These are phyloP conservation scores for Hydrophis major DNA, from an alignment of 2,797 vertebrate genomes.

Conservation along the genomic window DNA sequence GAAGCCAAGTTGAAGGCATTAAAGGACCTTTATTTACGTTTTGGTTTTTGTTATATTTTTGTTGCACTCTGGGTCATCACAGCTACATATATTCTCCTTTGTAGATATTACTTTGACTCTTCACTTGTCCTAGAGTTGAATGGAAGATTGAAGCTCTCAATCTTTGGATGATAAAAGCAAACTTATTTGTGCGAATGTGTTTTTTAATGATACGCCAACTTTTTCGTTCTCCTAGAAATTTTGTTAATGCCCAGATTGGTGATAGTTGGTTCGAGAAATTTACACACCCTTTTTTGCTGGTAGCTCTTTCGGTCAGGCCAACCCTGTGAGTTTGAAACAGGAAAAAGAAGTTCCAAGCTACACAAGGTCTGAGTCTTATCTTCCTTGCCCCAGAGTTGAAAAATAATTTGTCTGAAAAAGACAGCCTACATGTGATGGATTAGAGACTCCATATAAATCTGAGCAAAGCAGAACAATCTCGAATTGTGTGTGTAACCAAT, in stretches of 20 bases:
- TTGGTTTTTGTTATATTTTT: no score
- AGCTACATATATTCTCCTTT: neutral
- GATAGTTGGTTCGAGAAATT: neutral
- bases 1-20: no score
- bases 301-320: neutral
- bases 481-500: neutral
- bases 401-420: slow-evolving; percentile 28
- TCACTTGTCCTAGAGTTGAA: neutral
- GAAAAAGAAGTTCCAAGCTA: neutral
- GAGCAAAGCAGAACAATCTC: slow-evolving; percentile 22
- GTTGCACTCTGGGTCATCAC: no score
- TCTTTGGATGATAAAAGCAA: neutral
- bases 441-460: slow-evolving; percentile 48
- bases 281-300: neutral
- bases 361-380: neutral
- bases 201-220: neutral
- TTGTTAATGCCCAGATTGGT: no score
- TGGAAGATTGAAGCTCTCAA: neutral
- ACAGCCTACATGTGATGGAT: slow-evolving; percentile 26
- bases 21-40: no score
- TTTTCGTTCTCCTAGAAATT: neutral
- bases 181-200: neutral
- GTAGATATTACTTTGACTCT: neutral
- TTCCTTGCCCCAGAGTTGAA: neutral
- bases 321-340: neutral